A percentile compares a stretch with the other conserved stretches of the same genome.
Conservation (phyloP, 2,888 invertebrate species). For the Blastobasis adustella region DNA sequence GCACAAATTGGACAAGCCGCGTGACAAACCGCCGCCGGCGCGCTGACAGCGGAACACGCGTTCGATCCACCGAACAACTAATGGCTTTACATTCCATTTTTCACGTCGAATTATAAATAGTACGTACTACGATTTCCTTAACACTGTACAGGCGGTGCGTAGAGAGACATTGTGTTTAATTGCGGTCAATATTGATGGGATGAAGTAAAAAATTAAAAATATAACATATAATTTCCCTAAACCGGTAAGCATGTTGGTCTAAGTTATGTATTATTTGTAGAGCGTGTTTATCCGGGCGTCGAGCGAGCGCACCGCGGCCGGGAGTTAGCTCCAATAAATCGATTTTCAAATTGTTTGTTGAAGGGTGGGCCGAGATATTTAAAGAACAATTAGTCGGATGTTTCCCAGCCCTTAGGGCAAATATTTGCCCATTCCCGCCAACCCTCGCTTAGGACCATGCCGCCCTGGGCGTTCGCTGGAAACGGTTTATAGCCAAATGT, state of each 20-base stretch:
- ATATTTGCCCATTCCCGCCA: constrained; percentile 72
- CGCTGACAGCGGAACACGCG: constrained; percentile 51
- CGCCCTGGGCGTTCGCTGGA: constrained; percentile 55
- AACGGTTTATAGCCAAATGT: constrained; percentile 63
- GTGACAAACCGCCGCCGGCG: constrained; percentile 64
- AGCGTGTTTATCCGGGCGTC: no score
- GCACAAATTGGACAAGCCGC: constrained; percentile 62
- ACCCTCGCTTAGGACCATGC: constrained; percentile 56
- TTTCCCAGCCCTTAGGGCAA: constrained; percentile 63
- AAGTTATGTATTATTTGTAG: no score
- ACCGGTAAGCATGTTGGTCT: no score
- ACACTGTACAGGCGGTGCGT: no score
- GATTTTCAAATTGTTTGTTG: constrained; percentile 62
- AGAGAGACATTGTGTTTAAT: no score
- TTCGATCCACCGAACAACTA: constrained; percentile 21
- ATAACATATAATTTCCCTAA: no score
- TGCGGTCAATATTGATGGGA: no score
- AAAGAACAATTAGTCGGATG: constrained; percentile 72
- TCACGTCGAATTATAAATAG: constrained; percentile 66
- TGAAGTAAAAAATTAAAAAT: no score
- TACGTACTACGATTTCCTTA: background rate
- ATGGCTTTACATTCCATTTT: constrained; percentile 62
- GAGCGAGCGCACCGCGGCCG: constrained; percentile 23
- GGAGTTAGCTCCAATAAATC: constrained; percentile 59
- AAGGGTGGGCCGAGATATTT: constrained; percentile 67